Percentiles rank a stretch among this genome's conserved stretches.
phyloP scores from a whole-genome alignment of 23 tunicate species.

The Trididemnum clinides region DNA sequence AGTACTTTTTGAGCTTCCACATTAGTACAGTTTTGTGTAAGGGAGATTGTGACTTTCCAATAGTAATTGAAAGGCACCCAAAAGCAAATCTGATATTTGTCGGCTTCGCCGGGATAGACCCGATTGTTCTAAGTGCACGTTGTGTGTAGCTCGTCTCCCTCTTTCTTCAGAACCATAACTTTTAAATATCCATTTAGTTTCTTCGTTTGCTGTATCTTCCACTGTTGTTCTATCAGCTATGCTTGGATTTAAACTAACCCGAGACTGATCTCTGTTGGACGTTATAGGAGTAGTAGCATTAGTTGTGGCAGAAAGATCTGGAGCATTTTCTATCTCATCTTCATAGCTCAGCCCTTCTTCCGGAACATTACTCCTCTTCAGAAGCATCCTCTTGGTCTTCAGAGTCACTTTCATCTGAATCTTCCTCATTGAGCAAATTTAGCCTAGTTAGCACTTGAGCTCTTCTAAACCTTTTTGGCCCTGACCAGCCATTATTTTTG shows the following conservation, averaged over 20 bases:
- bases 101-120: neutral
- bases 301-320: neutral
- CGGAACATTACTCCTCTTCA: no score
- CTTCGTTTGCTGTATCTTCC: neutral
- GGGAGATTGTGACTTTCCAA: neutral
- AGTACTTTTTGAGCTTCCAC: no score
- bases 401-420: neutral
- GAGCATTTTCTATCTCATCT: no score
- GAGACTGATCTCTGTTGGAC: neutral
- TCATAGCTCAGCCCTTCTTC: neutral
- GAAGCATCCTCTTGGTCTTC: neutral
- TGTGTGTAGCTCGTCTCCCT: no score
- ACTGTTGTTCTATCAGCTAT: no score
- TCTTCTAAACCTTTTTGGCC: neutral
- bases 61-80: no score
- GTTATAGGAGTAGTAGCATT: neutral
- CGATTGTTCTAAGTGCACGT: neutral
- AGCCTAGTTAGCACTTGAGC: neutral
- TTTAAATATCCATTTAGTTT: neutral
- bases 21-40: neutral
- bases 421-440: neutral
- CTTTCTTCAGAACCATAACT: neutral
- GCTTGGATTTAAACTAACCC: no score
- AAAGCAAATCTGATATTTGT: no score
- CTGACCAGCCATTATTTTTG: neutral